These are phyloP conservation scores for Rhadinocentrus ornatus DNA, from an alignment of 2,797 vertebrate species.

Conservation along the genomic window DNA sequence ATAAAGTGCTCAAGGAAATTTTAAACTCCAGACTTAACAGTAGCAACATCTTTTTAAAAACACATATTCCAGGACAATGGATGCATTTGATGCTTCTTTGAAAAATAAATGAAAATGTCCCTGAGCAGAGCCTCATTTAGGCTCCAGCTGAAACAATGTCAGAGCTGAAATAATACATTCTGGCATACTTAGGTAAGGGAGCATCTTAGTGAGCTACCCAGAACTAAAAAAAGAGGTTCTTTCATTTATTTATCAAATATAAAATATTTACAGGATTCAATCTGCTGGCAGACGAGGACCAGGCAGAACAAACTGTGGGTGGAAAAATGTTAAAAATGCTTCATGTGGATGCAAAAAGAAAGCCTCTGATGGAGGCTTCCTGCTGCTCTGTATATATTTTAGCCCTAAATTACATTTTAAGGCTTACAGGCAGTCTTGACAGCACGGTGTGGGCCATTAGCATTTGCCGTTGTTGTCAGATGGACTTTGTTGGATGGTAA, in stretches of 20 bases:
- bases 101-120: constrained; percentile 53
- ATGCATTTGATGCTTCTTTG: constrained; percentile 30
- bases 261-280: constrained; percentile 81
- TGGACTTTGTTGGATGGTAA: constrained; percentile 25
- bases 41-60: constrained; percentile 1
- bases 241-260: constrained; percentile 84
- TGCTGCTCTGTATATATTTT: constrained; percentile 65
- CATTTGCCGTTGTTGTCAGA: constrained; percentile 34
- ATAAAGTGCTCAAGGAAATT: constrained; percentile 39
- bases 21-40: constrained; percentile 20
- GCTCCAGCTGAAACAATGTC: constrained; percentile 45
- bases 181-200: constrained; percentile 53
- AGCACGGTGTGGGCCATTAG: constrained; percentile 48
- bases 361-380: constrained; percentile 61
- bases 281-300: constrained; percentile 70
- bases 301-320: constrained; percentile 72
- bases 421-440: constrained; percentile 60
- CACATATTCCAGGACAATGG: constrained; percentile 9
- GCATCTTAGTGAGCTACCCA: constrained; percentile 53
- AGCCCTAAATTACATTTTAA: constrained; percentile 63
- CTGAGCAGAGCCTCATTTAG: constrained; percentile 48
- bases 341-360: constrained; percentile 64
- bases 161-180: constrained; percentile 51
- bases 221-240: constrained; percentile 75
- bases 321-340: constrained; percentile 68